Evolutionary conservation across 2,113 vertebrate genomes (phyloP).

Genomic region (Petrocephalus zakoni): DNA sequence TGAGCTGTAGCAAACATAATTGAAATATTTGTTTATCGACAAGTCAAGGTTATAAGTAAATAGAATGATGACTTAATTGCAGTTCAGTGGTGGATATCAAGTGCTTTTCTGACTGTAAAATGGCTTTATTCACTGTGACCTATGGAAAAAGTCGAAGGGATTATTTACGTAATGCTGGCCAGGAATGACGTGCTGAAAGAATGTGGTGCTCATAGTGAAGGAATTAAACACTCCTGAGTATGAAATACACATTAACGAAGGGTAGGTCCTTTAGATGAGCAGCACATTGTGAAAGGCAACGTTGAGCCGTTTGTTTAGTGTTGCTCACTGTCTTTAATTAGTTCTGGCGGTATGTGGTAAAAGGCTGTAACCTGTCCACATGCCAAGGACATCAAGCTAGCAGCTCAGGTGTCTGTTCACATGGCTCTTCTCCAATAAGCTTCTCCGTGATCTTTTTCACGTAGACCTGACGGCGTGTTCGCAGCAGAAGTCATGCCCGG

Average conservation of each 20-base stretch:
- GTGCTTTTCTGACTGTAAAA: background rate
- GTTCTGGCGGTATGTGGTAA: background rate
- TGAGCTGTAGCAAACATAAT: background rate
- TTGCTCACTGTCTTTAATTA: background rate
- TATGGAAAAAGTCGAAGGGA: background rate
- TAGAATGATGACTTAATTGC: background rate
- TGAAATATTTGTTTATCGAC: background rate
- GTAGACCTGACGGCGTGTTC: conserved; percentile 48
- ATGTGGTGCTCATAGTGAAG: background rate
- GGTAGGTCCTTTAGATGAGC: background rate
- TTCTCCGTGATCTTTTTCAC: background rate
- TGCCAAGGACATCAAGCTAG: background rate
- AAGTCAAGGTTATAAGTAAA: background rate
- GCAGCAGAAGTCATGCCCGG: conserved; percentile 48
- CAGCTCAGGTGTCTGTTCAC: background rate
- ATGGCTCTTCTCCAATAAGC: background rate
- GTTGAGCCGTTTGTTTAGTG: background rate
- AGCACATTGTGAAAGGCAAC: background rate
- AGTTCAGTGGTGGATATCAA: background rate
- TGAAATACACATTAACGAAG: background rate
- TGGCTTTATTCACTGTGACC: background rate
- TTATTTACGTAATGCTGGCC: background rate
- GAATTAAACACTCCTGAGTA: background rate
- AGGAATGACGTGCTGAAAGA: background rate
- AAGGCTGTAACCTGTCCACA: background rate